Evolutionary conservation across 2,113 vertebrate genomes (phyloP).

Genomic region (Cyanoramphus novaezelandiae): DNA sequence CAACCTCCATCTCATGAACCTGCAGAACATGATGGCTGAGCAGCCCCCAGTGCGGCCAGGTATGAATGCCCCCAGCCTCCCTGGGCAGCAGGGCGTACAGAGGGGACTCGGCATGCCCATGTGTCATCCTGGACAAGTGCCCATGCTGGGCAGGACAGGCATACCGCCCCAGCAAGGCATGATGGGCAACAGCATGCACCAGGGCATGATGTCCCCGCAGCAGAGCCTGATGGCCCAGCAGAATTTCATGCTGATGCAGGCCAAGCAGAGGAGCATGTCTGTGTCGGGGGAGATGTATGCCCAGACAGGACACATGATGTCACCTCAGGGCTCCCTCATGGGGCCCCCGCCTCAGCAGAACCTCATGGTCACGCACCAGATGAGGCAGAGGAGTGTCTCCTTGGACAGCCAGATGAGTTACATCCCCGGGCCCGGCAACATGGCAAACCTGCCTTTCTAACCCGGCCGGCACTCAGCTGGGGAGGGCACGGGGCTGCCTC

Average conservation of each 20-base stretch:
- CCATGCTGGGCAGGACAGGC: constrained; percentile 92
- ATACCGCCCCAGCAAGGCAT: constrained; percentile 84
- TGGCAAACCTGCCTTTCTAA: constrained; percentile 93
- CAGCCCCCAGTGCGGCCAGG: constrained; percentile 84
- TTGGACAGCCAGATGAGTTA: constrained; percentile 93
- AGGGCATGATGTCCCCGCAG: constrained; percentile 89
- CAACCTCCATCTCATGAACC: constrained; percentile 94
- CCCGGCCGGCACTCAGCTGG: neutral
- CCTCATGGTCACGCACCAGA: constrained; percentile 90
- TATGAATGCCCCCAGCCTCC: constrained; percentile 76
- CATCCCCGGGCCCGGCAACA: constrained; percentile 82
- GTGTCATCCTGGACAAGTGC: constrained; percentile 89
- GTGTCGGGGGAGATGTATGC: constrained; percentile 89
- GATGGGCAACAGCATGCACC: constrained; percentile 88
- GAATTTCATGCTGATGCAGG: constrained; percentile 97
- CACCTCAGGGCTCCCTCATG: constrained; percentile 91
- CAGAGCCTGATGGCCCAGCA: constrained; percentile 91
- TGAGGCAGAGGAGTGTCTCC: constrained; percentile 93
- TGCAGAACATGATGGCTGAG: constrained; percentile 99
- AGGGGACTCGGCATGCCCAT: constrained; percentile 81
- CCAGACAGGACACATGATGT: constrained; percentile 87
- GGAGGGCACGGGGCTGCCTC: neutral
- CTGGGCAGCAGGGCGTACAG: constrained; percentile 79
- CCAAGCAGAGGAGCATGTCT: constrained; percentile 88
- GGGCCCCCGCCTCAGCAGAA: constrained; percentile 88